These are phyloP conservation scores for Petaurus breviceps DNA, from an alignment of 2,113 vertebrate genomes.

Conservation along the genomic window DNA sequence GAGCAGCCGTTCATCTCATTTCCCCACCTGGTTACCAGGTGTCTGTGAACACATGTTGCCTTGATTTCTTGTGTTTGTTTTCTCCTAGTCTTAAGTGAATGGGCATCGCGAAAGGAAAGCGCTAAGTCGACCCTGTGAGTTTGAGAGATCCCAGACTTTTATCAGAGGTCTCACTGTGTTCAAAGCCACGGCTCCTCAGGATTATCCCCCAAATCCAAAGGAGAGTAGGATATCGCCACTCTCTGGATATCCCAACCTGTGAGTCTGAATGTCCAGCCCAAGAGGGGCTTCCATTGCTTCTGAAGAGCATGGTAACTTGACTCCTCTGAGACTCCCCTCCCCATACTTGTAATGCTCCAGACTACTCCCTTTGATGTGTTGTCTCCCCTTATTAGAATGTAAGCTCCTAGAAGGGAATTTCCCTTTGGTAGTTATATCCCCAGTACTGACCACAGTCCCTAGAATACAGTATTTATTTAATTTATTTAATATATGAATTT, in stretches of 20 bases:
- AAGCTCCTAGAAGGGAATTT: not conserved
- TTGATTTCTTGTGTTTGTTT: not conserved
- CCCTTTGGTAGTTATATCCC: not conserved
- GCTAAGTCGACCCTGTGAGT: not conserved
- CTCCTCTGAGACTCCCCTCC: no score
- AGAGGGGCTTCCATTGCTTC: no score
- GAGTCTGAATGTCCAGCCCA: not conserved
- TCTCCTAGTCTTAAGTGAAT: not conserved
- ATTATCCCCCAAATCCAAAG: not conserved
- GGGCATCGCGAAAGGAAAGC: not conserved
- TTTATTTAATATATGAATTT: no score
- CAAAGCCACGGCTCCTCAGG: not conserved
- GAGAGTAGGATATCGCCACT: not conserved
- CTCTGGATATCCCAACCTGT: not conserved
- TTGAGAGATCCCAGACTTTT: not conserved
- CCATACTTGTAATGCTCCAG: not conserved
- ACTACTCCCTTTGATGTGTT: not conserved
- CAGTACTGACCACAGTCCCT: not conserved
- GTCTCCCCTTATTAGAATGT: not conserved
- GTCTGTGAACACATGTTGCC: not conserved
- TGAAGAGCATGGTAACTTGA: no score
- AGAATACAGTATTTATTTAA: no score
- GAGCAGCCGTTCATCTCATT: not conserved
- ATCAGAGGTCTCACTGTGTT: not conserved
- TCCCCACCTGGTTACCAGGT: not conserved